Evolutionary conservation across 2,888 invertebrate genomes (phyloP).

Genomic region (Pardosa pseudoannulata): DNA sequence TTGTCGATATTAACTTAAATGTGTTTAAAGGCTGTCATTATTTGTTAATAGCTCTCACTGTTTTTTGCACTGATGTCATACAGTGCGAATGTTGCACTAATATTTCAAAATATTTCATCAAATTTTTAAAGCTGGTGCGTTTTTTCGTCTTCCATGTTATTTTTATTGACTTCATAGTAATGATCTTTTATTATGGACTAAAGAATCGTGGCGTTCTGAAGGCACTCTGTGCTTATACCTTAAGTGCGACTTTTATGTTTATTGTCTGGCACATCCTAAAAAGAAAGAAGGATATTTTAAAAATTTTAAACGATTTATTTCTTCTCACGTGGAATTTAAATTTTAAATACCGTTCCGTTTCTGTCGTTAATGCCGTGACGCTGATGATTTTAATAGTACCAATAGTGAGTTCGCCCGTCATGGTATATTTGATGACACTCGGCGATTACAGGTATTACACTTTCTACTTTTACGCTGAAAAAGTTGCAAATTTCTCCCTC

Average conservation of each 20-base stretch:
- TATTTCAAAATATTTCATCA: neutral
- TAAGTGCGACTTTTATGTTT: neutral
- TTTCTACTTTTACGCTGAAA: neutral
- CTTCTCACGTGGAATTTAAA: neutral
- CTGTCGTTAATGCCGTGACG: neutral
- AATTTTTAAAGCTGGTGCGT: neutral
- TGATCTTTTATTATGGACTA: neutral
- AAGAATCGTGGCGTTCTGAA: neutral
- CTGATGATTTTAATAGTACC: neutral
- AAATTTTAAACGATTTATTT: neutral
- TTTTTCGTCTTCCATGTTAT: neutral
- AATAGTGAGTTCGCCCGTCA: neutral
- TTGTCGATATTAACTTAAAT: neutral
- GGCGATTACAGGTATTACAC: neutral
- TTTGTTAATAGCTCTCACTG: neutral
- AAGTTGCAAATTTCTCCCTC: neutral
- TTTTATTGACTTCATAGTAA: slow-evolving; percentile 1
- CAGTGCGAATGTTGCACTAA: neutral
- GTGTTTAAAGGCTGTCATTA: neutral
- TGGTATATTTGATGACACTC: neutral
- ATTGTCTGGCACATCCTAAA: slow-evolving; percentile 11
- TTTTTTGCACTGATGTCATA: neutral
- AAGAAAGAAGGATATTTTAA: neutral
- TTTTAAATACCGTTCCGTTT: neutral
- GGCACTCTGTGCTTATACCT: neutral